A percentile compares a stretch with the other conserved stretches of the same genome.
Evolutionary conservation across 2,113 vertebrate species (phyloP).

Genomic region (Peucedramus taeniatus): DNA sequence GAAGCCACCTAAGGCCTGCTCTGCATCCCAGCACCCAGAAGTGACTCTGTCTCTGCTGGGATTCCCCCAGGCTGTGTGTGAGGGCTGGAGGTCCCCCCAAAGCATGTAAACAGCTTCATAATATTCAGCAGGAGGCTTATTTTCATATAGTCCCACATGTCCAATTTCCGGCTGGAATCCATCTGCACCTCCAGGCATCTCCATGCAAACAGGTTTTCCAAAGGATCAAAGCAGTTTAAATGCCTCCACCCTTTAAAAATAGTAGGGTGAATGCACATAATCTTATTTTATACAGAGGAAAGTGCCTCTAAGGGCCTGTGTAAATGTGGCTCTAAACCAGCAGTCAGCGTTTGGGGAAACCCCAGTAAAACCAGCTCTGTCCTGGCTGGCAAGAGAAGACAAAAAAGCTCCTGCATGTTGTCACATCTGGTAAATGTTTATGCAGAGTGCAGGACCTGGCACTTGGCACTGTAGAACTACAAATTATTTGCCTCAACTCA

Average conservation of each 20-base stretch:
- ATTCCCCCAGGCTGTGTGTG: background rate
- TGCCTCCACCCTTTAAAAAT: background rate
- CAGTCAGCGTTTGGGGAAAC: background rate
- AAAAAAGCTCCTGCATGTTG: background rate
- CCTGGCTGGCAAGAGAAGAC: background rate
- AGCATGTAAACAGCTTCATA: background rate
- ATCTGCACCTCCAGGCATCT: background rate
- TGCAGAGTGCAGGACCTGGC: background rate
- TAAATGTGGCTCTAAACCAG: background rate
- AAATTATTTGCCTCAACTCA: background rate
- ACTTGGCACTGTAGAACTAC: background rate
- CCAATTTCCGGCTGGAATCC: background rate
- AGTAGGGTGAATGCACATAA: background rate
- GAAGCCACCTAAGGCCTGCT: background rate
- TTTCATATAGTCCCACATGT: background rate
- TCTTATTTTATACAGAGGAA: background rate
- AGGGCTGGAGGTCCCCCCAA: background rate
- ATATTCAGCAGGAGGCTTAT: background rate
- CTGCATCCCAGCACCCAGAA: background rate
- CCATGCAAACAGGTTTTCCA: background rate
- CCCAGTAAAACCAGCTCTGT: background rate
- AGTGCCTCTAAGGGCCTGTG: background rate
- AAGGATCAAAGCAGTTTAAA: background rate
- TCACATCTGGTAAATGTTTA: background rate
- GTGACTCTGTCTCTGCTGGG: background rate